These are phyloP conservation scores for Pollachius pollachius DNA, from an alignment of 2,113 vertebrate species.

Conservation along the genomic window DNA sequence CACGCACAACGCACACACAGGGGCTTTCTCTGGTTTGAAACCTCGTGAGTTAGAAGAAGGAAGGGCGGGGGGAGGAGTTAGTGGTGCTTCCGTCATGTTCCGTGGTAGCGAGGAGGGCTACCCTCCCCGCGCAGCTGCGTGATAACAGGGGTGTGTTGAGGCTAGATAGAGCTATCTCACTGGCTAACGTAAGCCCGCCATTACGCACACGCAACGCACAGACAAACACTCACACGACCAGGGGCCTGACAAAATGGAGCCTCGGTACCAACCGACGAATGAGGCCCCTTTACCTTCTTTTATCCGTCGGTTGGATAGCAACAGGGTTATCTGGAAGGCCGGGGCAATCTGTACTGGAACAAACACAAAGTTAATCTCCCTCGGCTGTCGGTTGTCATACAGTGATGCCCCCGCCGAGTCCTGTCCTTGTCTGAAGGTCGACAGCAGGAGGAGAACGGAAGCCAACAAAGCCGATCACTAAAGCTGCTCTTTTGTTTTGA, in stretches of 20 bases:
- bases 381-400: too few species aligned
- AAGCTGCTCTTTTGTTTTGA: too few species aligned
- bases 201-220: conserved; percentile 43
- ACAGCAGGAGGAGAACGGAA: too few species aligned
- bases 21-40: conserved; percentile 13
- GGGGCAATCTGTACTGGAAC: too few species aligned
- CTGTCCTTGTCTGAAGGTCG: too few species aligned
- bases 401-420: too few species aligned
- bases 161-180: conserved; percentile 76
- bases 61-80: conserved; percentile 42
- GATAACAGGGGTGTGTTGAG: conserved; percentile 73
- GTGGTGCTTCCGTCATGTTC: conserved; percentile 20
- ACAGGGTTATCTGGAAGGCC: too few species aligned
- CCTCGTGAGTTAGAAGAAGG: conserved; percentile 14
- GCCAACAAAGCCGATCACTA: too few species aligned
- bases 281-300: too few species aligned
- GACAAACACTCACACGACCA: conserved; percentile 18
- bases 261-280: too few species aligned
- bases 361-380: too few species aligned
- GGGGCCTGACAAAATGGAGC: conserved; percentile 55
- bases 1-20: not conserved
- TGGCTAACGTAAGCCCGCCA: conserved; percentile 61
- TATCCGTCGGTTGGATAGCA: too few species aligned
- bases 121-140: conserved; percentile 41
- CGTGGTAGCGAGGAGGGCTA: conserved; percentile 41